These are phyloP conservation scores for Eristalis intricaria DNA, from an alignment of 2,888 invertebrate species.

Conservation along the genomic window DNA sequence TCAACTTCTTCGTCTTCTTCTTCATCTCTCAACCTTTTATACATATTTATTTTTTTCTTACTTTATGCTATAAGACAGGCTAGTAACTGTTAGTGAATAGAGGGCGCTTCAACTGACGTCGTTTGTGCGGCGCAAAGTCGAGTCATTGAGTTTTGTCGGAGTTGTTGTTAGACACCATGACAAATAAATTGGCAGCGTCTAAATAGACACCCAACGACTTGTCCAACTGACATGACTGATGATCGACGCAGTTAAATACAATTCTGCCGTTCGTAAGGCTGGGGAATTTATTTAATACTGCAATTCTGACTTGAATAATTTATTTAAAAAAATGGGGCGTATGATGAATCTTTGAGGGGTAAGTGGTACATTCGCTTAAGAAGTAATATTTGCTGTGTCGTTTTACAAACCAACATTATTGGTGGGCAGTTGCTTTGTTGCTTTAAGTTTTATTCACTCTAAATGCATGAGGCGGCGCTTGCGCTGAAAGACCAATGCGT, in stretches of 20 bases:
- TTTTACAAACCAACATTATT: no score
- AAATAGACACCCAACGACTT: conserved; percentile 28
- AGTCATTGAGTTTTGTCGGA: not conserved
- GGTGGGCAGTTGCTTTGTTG: no score
- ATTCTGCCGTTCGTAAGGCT: no score
- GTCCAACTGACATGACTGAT: not conserved
- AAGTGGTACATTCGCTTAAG: no score
- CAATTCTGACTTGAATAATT: no score
- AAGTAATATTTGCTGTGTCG: no score
- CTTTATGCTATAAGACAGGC: conserved; percentile 20
- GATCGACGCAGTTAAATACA: not conserved
- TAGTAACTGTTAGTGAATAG: conserved; percentile 7
- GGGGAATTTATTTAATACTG: no score
- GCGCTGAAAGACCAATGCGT: no score
- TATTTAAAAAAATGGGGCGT: no score
- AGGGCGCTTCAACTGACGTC: conserved; percentile 23
- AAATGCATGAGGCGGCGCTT: no score
- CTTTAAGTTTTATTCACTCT: no score
- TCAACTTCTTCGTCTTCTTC: not conserved
- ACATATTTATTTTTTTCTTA: conserved; percentile 11
- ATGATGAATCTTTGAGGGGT: no score
- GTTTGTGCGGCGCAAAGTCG: not conserved
- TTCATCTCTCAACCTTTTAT: conserved; percentile 1
- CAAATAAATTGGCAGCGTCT: conserved; percentile 21
- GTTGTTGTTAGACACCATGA: conserved; percentile 30